These are phyloP conservation scores for Chaetops frenatus DNA, from an alignment of 2,113 vertebrate genomes.

Conservation along the genomic window DNA sequence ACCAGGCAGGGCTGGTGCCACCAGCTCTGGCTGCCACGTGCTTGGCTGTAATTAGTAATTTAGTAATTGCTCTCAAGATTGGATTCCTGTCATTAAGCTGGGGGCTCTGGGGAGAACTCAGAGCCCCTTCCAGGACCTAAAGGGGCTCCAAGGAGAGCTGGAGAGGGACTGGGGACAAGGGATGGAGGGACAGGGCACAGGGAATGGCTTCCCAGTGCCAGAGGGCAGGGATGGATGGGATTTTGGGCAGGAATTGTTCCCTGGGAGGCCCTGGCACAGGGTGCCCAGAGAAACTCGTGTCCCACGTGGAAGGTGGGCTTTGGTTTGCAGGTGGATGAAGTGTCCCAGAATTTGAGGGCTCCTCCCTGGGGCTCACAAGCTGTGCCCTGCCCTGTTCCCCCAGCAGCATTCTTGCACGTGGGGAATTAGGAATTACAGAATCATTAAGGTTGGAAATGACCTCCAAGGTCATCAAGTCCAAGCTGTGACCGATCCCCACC, in stretches of 20 bases:
- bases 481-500: not conserved
- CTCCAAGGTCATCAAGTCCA: not conserved
- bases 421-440: not conserved
- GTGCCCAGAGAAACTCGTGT: not conserved
- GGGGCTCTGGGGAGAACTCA: not conserved
- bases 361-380: not conserved
- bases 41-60: not conserved
- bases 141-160: not conserved
- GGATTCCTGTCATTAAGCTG: not conserved
- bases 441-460: not conserved
- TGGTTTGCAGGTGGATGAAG: not conserved
- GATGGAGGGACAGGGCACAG: too few species aligned
- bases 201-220: too few species aligned
- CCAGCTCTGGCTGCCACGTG: not conserved
- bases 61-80: not conserved
- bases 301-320: not conserved
- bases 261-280: not conserved
- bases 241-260: too few species aligned
- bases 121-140: not conserved
- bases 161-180: not conserved
- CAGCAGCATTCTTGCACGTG: fast-evolving
- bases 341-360: not conserved
- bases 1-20: not conserved
- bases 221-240: too few species aligned
- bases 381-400: fast-evolving